phyloP scores from a whole-genome alignment of 2,113 vertebrate species.

The Engraulis encrasicolus region DNA sequence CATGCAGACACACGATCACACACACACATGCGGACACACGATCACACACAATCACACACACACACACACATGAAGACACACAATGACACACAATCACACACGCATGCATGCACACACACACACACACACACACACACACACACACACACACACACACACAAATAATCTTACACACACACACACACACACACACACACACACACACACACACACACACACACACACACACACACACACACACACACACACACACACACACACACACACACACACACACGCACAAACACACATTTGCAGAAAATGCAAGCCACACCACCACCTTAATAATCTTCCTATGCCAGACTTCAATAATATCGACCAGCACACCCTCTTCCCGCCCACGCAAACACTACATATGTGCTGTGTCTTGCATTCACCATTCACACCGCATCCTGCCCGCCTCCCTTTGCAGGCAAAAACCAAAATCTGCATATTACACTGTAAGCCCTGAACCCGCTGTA shows the following conservation, averaged over 20 bases:
- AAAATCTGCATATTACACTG: constrained; percentile 5
- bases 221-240: constrained; percentile 21
- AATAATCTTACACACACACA: too few relatives aligned
- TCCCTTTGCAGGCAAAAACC: neutral
- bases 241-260: neutral
- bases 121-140: neutral
- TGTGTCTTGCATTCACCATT: constrained; percentile 2
- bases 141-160: constrained; percentile 36
- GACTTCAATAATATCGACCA: constrained; percentile 2
- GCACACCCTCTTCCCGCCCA: neutral
- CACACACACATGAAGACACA: too few relatives aligned
- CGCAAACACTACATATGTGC: neutral
- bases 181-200: constrained; percentile 22
- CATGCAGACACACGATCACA: too few relatives aligned
- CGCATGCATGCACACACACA: constrained; percentile 45
- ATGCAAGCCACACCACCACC: neutral
- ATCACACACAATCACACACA: too few relatives aligned
- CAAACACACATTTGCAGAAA: too few relatives aligned
- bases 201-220: constrained; percentile 14
- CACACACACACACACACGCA: too few relatives aligned
- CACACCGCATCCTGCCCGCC: neutral
- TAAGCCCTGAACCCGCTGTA: neutral
- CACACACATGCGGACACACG: too few relatives aligned
- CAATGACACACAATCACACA: too few relatives aligned
- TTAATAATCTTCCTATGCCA: constrained; percentile 7